Base-by-base conservation (phyloP, 1,140 invertebrate genomes). In the Spodoptera litura region DNA sequence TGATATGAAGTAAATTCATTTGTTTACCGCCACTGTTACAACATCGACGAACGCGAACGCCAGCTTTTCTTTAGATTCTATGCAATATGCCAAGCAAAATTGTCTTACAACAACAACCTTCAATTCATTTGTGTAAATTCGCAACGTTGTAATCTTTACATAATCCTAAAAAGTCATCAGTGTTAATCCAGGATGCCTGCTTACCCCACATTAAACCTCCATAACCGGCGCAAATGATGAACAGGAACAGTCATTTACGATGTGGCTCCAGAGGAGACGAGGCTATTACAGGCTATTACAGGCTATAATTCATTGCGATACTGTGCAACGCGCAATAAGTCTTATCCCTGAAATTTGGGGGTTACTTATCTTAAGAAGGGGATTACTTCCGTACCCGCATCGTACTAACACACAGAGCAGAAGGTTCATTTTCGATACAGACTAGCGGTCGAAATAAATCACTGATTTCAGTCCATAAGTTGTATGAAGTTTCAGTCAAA, bases 331-430 rank as follows among this genome's bases (percentile, higher is more conserved):
- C 20, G 66, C 73, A 75, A 64, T 75, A 64, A 75, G 44, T 53
- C 49, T 61, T 59, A 64, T 59, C 73, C 59, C 58, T 15, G 49
- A 70, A 51, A 75, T 75, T 75, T 64, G 73, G 73, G 73, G 73
- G 73, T 75, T 75, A 75, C 73, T 74, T 75, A 75, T 75, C 73
- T 75, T 64, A 75, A 75, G 59, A 64, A 51, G 56, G 59, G 73
- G 58, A 51, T 61, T 74, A 74, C 49, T 70, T 59, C 58, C 72
- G 72, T 59, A 55, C 72, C 59, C 49, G 38, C 9, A 6, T 6
- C 38, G 49, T 4, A 31, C 38, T 53, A 20, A 27, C 51, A 9
- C 25, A 49, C 15, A 12, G 1, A 12, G 44, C 66, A 52, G 66
- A 70, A 70, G 66, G 49, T 70, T 12, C 38, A 66, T 3, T 20